Evolutionary conservation across 2,888 invertebrate genomes (phyloP), one percentile per base, ranked within the genome.

Genomic region (Diarsia brunnea): DNA sequence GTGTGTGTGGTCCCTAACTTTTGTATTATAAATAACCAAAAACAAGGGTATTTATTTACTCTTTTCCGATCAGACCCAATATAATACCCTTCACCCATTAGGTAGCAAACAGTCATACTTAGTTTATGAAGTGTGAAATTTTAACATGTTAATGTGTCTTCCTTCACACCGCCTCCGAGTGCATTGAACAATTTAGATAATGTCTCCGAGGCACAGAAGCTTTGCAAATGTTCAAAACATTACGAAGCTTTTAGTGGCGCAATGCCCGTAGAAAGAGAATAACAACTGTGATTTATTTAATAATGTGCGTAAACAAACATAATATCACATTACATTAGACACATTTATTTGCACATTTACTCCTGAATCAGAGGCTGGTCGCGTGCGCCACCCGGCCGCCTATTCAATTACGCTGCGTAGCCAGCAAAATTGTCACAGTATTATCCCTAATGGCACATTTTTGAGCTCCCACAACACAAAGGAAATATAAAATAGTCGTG

Each of bases 131-230:
- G 91, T 91, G 90, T 89, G 89, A 91, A 90, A 90, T 89, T 89
- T 88, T 81, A 84, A 81, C 85, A 81, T 88, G 86, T 90, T 89
- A 90, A 91, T 89, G 88, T 89, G 89, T 89, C 89, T 89, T 90
- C 74, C 89, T 89, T 87, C 88, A 83, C 90, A 89, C 86, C 87
- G 89, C 82, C 84, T 73, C 90, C 93, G 92, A 95, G 95, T 95
- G 95, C 93, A 91, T 93, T 93, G 89, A 91, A 93, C 94, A 91
- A 95, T 95, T 95, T 93, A 95, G 94, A 94, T 95, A 95, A 95
- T 93, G 91, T 88, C 79, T 77, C 87, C 87, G 90, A 91, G 90
- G 88, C 90, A 93, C 89, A 90, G 93, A 92, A 91, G 90, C 90
- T 91, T 92, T 88, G 89, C 90, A 88, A 88, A 87, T 90, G 90